Evolutionary conservation across 1,140 invertebrate genomes (phyloP).

Genomic region (Meloidogyne hapla): DNA sequence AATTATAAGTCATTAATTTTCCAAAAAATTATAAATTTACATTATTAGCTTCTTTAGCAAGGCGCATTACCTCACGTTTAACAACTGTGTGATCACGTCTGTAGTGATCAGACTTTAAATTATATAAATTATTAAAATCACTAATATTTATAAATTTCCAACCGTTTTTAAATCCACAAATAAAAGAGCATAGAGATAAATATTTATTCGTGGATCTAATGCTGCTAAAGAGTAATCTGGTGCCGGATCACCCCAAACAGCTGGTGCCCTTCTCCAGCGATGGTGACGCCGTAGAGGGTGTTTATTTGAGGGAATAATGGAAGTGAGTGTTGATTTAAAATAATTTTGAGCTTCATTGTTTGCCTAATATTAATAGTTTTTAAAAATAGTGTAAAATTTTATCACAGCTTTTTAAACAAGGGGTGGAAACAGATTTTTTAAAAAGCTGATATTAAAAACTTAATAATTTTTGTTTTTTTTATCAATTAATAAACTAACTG

Average conservation of each 20-base stretch:
- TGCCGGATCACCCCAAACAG: conserved; percentile 48
- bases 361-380: not conserved
- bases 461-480: too few species aligned
- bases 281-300: not conserved
- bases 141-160: conserved; percentile 27
- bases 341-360: not conserved
- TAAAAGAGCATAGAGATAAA: conserved; percentile 43
- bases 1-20: conserved; percentile 20
- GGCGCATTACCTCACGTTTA: conserved; percentile 48
- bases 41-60: conserved; percentile 50
- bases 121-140: conserved; percentile 49
- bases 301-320: not conserved
- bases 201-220: not conserved
- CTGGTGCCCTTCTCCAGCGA: conserved; percentile 34
- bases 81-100: conserved; percentile 39
- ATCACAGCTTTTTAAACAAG: not conserved
- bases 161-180: conserved; percentile 51
- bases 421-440: too few species aligned
- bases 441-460: too few species aligned
- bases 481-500: too few species aligned
- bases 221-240: conserved; percentile 48
- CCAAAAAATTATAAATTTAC: conserved; percentile 22
- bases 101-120: conserved; percentile 53
- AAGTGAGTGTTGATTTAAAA: not conserved
- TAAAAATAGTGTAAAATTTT: not conserved